Conservation (phyloP, 2,113 vertebrate genomes). For the Dasyprocta punctata region DNA sequence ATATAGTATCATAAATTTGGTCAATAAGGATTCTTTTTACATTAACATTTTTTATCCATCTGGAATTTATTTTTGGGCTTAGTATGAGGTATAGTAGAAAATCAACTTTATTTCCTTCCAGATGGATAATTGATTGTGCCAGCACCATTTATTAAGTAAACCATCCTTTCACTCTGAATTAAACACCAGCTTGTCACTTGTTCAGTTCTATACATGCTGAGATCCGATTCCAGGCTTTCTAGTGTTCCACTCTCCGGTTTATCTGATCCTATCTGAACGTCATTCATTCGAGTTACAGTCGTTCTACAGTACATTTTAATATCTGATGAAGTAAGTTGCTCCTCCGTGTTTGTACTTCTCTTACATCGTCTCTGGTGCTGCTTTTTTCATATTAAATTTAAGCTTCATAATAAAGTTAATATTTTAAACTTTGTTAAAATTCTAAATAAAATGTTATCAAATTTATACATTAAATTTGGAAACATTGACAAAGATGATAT, state of each 20-base stretch:
- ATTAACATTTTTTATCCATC: constrained; percentile 46
- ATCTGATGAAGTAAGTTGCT: neutral
- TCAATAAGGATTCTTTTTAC: constrained; percentile 50
- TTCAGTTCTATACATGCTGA: neutral
- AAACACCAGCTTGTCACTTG: neutral
- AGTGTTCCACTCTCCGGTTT: neutral
- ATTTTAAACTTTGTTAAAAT: constrained; percentile 23
- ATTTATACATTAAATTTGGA: neutral
- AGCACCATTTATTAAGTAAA: constrained; percentile 49
- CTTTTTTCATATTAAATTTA: constrained; percentile 23
- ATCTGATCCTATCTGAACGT: neutral
- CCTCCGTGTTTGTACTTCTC: neutral
- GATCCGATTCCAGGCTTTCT: neutral
- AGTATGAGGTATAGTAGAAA: neutral
- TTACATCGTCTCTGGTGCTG: neutral
- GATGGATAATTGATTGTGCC: constrained; percentile 8
- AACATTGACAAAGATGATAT: constrained; percentile 5
- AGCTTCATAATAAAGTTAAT: neutral
- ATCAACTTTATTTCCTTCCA: constrained; percentile 49
- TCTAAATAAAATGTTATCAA: constrained; percentile 27
- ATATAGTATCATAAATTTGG: constrained; percentile 53
- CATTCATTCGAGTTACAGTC: neutral
- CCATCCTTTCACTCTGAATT: neutral
- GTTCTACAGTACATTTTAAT: constrained; percentile 36
- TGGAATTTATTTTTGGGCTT: constrained; percentile 32